Evolutionary conservation across 2,113 vertebrate genomes (phyloP).

Genomic region (Melospiza georgiana): DNA sequence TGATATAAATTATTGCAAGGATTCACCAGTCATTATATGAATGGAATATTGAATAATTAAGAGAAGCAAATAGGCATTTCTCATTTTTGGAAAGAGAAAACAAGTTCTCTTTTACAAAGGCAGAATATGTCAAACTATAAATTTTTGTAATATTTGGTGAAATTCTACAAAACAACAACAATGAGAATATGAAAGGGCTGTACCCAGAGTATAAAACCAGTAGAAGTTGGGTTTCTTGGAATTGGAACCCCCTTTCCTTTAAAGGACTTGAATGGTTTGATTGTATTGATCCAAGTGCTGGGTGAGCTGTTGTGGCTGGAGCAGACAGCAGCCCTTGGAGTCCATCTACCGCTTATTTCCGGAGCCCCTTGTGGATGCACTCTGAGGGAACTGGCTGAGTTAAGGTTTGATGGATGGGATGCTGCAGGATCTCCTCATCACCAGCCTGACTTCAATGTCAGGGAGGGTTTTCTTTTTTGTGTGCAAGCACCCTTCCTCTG

Average conservation of each 20-base stretch:
- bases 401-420: slow-evolving; percentile 88
- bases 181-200: slow-evolving; percentile 50
- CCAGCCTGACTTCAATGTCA: slow-evolving; percentile 91
- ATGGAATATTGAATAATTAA: background rate
- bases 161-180: slow-evolving; percentile 50
- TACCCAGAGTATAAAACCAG: slow-evolving; percentile 36
- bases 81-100: slow-evolving; percentile 31
- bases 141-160: background rate
- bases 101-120: slow-evolving; percentile 42
- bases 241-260: background rate
- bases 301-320: background rate
- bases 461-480: slow-evolving; percentile 84
- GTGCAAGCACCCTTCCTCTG: slow-evolving; percentile 84
- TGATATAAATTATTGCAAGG: slow-evolving; percentile 18
- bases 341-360: background rate
- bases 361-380: background rate
- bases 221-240: background rate
- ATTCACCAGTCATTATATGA: background rate
- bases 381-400: slow-evolving; percentile 6
- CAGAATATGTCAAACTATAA: slow-evolving; percentile 5
- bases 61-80: background rate
- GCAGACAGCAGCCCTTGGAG: background rate
- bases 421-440: slow-evolving; percentile 94
- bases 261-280: background rate
- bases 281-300: background rate